These are phyloP conservation scores for Phenganax marumi DNA, from an alignment of 92 coral and sea anemone genomes.

Conservation along the genomic window DNA sequence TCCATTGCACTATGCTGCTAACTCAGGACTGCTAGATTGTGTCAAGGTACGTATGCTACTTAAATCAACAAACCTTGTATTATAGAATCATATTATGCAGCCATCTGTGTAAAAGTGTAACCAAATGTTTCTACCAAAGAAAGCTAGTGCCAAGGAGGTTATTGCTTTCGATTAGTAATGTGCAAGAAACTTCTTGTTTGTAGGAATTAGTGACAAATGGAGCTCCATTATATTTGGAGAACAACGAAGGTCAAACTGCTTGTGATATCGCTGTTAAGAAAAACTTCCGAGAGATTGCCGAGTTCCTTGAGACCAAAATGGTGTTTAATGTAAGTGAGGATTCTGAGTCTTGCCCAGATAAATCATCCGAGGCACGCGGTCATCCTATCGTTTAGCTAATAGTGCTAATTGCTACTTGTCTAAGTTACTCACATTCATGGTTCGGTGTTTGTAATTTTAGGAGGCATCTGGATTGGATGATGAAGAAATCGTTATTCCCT, in stretches of 20 bases:
- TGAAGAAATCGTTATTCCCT: constrained; percentile 15
- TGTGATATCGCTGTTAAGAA: constrained; percentile 93
- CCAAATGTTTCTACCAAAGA: background rate
- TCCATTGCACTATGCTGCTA: constrained; percentile 89
- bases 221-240: constrained; percentile 87
- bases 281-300: constrained; percentile 77
- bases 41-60: constrained; percentile 67
- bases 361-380: background rate
- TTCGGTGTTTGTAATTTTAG: background rate
- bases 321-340: constrained; percentile 87
- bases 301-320: constrained; percentile 93
- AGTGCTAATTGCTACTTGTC: too few relatives aligned
- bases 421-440: too few relatives aligned
- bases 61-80: background rate
- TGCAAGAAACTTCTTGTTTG: too few relatives aligned
- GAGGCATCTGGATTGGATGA: constrained; percentile 24
- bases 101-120: background rate
- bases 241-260: constrained; percentile 79
- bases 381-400: background rate
- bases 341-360: background rate
- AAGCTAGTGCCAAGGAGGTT: too few relatives aligned
- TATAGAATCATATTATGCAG: background rate
- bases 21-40: constrained; percentile 83
- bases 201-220: constrained; percentile 82
- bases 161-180: too few relatives aligned